Evolutionary conservation across 2,888 invertebrate species (phyloP), one percentile per base, ranked within the genome.

Genomic region (Agrenia bidenticulata): DNA sequence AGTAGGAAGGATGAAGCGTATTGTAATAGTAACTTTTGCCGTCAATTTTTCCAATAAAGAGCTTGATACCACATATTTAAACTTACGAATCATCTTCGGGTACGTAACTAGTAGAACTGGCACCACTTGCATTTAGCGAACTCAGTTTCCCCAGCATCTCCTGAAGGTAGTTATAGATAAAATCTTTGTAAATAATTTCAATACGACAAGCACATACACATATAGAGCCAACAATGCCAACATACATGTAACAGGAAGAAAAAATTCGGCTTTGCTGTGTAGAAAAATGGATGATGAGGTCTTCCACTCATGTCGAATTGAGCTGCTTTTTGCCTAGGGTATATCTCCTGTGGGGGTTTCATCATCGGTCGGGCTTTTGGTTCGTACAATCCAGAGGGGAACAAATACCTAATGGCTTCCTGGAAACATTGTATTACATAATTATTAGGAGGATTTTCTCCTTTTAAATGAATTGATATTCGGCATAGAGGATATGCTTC

Each of bases 321-420:
- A 1, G 94, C 94, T 49, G 88, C 91, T 82, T 93, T 94, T 64
- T 86, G 84, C 41, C 85, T 84, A 1, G 92, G 90, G 80, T 89
- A 92, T n/a, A 93, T 83, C 81, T 92, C 88, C 77, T 88, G 87
- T 26, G 98, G 97, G 24, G 90, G 89, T 78, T 88, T 89, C 92
- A 99, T 90, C 17, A 89, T 80, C 0, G 99, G 98, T 60, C 92
- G 85, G 0, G 97, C 95, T 75, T 84, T 85, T 74, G 86, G 87
- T 61, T 93, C 91, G 79, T 85, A 92, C 61, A 99, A 82, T 5
- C 94, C 96, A 65, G 96, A 96, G 4, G 99, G 99, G 77, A 99
- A 90, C n/a, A 99, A 82, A 81, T 99, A 99, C 71, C 86, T 85
- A 76, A 99, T 92, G 1, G 96, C 90, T 78, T 85, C 86, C 90